These are phyloP conservation scores for Eptatretus burgeri DNA, from an alignment of 2,113 vertebrate species.

Conservation along the genomic window DNA sequence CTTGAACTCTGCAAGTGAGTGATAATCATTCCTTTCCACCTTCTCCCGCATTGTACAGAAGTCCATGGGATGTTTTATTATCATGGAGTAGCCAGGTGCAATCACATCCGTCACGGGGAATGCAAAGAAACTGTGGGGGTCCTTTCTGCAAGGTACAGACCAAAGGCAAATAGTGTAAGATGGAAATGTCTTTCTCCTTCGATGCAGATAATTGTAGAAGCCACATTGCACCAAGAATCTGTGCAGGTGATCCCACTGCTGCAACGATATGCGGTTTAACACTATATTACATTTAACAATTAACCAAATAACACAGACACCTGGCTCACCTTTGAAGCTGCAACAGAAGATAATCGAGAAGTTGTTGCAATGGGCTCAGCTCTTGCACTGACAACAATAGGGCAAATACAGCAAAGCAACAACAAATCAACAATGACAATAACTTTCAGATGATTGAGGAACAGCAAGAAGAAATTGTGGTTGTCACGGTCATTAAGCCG, in stretches of 20 bases:
- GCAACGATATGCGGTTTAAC: too few relatives aligned
- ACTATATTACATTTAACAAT: not conserved
- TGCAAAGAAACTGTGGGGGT: constrained; percentile 80
- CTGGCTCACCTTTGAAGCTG: constrained; percentile 52
- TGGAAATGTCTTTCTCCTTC: too few relatives aligned
- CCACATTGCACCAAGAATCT: too few relatives aligned
- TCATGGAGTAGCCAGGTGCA: constrained; percentile 81
- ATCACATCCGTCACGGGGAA: constrained; percentile 90
- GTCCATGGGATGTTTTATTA: constrained; percentile 98
- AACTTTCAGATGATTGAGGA: too few relatives aligned
- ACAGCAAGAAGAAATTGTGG: too few relatives aligned
- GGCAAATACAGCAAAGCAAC: too few relatives aligned
- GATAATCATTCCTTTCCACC: constrained; percentile 62
- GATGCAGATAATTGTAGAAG: too few relatives aligned
- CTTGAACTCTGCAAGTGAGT: constrained; percentile 92
- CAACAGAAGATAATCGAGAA: constrained; percentile 69
- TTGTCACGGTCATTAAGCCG: too few relatives aligned
- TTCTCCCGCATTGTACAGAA: constrained; percentile 96
- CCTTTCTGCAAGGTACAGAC: constrained; percentile 35
- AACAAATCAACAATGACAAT: too few relatives aligned
- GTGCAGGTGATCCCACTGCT: too few relatives aligned
- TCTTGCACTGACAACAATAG: constrained; percentile 29
- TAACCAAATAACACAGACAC: not conserved
- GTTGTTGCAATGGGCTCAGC: constrained; percentile 59
- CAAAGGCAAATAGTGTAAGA: not conserved